A percentile compares a stretch with the other conserved stretches of the same genome.
These are phyloP conservation scores for Anodontia alba DNA, from an alignment of 2,888 invertebrate species.

Conservation along the genomic window DNA sequence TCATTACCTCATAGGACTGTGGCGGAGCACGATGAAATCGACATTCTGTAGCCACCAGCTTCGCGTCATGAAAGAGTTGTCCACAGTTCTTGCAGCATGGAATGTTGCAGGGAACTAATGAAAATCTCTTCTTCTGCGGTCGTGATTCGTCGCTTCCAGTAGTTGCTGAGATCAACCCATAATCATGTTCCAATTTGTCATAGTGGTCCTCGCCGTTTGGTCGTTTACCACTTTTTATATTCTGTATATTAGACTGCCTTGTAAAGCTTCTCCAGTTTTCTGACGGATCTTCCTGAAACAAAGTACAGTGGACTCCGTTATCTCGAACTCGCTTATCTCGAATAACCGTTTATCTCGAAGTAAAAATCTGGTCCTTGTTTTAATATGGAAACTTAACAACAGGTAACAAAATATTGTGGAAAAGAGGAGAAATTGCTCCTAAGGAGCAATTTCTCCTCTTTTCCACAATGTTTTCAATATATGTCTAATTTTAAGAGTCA, in stretches of 20 bases:
- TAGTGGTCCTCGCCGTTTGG: neutral
- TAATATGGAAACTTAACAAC: too few relatives aligned
- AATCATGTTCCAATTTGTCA: neutral
- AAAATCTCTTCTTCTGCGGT: slow-evolving; percentile 3
- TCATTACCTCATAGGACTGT: slow-evolving; percentile 22
- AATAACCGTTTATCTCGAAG: too few relatives aligned
- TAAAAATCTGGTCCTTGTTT: too few relatives aligned
- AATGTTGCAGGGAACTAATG: neutral
- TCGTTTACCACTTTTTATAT: neutral
- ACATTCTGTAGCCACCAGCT: slow-evolving; percentile 16
- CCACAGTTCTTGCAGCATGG: slow-evolving; percentile 26
- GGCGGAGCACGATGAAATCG: slow-evolving; percentile 21
- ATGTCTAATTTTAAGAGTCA: too few relatives aligned
- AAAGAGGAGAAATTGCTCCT: too few relatives aligned
- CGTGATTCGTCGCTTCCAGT: neutral
- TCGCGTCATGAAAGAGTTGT: neutral
- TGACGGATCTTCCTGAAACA: neutral
- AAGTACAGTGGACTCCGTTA: too few relatives aligned
- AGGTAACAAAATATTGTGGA: too few relatives aligned
- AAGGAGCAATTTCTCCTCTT: too few relatives aligned
- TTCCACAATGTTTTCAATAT: too few relatives aligned
- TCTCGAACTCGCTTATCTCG: too few relatives aligned
- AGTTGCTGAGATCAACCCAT: neutral
- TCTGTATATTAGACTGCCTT: neutral
- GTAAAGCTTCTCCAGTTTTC: neutral